A percentile compares a stretch with the other conserved stretches of the same genome.
These are phyloP conservation scores for Eurytoma californica DNA, from an alignment of 2,888 invertebrate species.

Conservation along the genomic window DNA sequence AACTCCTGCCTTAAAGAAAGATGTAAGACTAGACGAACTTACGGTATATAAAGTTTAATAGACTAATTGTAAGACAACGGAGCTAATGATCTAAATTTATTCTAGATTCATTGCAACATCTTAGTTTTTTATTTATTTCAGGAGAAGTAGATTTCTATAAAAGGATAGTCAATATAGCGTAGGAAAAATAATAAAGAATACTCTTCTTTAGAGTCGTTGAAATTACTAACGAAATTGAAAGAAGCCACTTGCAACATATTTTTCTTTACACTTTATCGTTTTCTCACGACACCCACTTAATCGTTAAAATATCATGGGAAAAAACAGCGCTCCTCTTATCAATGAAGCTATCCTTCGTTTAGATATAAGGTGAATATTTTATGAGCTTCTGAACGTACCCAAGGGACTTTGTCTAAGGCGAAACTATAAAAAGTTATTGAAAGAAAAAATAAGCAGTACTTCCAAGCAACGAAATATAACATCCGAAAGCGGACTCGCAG, in stretches of 20 bases:
- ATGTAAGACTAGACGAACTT: constrained; percentile 71
- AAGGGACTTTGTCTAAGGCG: constrained; percentile 17
- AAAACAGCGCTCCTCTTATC: constrained; percentile 26
- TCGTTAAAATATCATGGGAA: constrained; percentile 4
- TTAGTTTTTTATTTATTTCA: constrained; percentile 10
- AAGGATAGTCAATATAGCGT: constrained; percentile 67
- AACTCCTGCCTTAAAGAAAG: constrained; percentile 73
- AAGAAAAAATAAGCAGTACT: constrained; percentile 56
- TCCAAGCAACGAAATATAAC: constrained; percentile 63
- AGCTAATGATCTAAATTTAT: constrained; percentile 60
- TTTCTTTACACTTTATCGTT: constrained; percentile 25
- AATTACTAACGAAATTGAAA: constrained; percentile 19
- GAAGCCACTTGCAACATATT: constrained; percentile 37
- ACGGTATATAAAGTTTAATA: constrained; percentile 62
- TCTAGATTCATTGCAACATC: constrained; percentile 21
- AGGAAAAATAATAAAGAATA: constrained; percentile 50
- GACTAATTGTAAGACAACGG: constrained; percentile 59
- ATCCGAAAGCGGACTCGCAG: constrained; percentile 21
- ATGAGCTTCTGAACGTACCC: constrained; percentile 26
- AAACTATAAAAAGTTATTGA: constrained; percentile 5
- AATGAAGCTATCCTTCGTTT: constrained; percentile 51
- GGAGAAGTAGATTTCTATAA: constrained; percentile 29
- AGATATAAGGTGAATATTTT: constrained; percentile 46
- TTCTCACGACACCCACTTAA: constrained; percentile 18
- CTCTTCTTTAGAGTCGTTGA: constrained; percentile 4